A percentile compares a stretch with the other conserved stretches of the same genome.
Evolutionary conservation across 2,888 invertebrate genomes (phyloP).

Genomic region (Aporophyla nigra): DNA sequence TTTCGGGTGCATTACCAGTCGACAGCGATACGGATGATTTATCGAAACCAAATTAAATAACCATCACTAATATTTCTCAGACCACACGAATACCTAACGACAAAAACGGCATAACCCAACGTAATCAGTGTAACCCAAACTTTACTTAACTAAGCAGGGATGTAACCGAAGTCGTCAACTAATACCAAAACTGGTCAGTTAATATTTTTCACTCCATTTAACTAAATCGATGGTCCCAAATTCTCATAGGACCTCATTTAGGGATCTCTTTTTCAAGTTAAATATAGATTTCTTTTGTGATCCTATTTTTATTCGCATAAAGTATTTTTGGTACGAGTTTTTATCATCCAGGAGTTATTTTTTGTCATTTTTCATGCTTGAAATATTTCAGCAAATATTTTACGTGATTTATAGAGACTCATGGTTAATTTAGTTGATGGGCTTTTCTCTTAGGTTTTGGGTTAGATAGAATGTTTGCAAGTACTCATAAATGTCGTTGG

Average conservation of each 20-base stretch:
- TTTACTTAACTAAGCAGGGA: constrained; percentile 34
- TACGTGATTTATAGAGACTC: constrained; percentile 58
- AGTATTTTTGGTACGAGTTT: constrained; percentile 53
- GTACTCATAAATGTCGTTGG: constrained; percentile 48
- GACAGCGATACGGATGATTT: too few species aligned
- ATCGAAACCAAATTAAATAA: too few species aligned
- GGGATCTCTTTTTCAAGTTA: constrained; percentile 68
- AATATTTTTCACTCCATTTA: constrained; percentile 85
- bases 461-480: constrained; percentile 24
- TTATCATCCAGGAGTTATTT: constrained; percentile 51
- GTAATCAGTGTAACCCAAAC: constrained; percentile 9
- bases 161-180: constrained; percentile 64
- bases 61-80: background rate
- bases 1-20: too few species aligned
- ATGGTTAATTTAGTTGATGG: constrained; percentile 58
- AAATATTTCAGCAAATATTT: constrained; percentile 63
- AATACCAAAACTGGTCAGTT: constrained; percentile 79
- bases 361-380: constrained; percentile 55
- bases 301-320: constrained; percentile 58
- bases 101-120: constrained; percentile 4
- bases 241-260: constrained; percentile 72
- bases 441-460: constrained; percentile 11
- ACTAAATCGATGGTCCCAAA: constrained; percentile 82
- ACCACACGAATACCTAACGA: constrained; percentile 3
- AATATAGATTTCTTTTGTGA: constrained; percentile 69